Evolutionary conservation across 2,888 invertebrate species (phyloP), one percentile per base, ranked within the genome.

Genomic region (Heteromurus nitidus): DNA sequence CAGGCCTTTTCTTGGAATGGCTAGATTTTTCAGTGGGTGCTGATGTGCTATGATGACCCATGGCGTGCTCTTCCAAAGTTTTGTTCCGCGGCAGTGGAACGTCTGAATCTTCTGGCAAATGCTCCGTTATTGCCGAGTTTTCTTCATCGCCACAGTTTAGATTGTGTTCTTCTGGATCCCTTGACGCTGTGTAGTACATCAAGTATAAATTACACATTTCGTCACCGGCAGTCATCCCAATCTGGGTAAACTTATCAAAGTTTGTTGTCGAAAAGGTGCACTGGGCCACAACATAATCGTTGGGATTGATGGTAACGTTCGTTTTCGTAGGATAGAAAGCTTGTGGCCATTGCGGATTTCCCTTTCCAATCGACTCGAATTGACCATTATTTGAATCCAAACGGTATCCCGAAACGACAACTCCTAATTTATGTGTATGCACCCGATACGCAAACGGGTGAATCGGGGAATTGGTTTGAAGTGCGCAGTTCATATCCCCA

Each of bases 301-400:
- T 89, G 24, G 89, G 89, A 24, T 89, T 88, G 16, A 92, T 89
- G 18, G 88, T 88, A 3, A 84, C 42, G 44, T 89, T 82, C 9
- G 88, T 84, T n/a, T 88, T 85, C 85, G 90, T 89, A 30, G 91
- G 90, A 88, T 92, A 92, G 88, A 92, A 92, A 16, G 92, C 90
- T 89, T 80, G 92, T 0, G 92, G 92, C 92, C 92, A 92, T 85
- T 91, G 91, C 1, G 92, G 92, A 88, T 92, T 92, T 55, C 91
- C 91, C 87, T 91, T 91, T 28, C 87, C 88, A 50, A 88, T 86
- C 74, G 91, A 86, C 2, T 86, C 87, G 88, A 89, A 89, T 28
- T 87, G 76, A 11, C 87, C 77, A 80, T 65, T 68, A 81, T 84
- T 73, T 82, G 77, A 9, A 69, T 88, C 87, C 75, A 88, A 88